Base-by-base conservation (phyloP, 1,140 invertebrate genomes). In the Pseudomyrmex flavicornis region DNA sequence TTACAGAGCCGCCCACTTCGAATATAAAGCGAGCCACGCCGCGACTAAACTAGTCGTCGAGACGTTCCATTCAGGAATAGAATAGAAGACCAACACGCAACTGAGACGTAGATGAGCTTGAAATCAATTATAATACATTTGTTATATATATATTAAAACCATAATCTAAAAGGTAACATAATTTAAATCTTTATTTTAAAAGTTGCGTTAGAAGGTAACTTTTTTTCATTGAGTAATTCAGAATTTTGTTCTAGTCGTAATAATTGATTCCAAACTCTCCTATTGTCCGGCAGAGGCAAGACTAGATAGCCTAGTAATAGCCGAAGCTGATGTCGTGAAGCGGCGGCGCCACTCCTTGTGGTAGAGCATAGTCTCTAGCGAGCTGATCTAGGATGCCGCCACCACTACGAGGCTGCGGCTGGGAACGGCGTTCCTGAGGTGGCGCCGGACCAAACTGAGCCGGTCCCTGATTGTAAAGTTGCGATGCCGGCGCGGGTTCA, bases 271-370 rank as follows among this genome's bases (percentile, higher is more conserved):
- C 46, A 46, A n/a, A 59, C 26, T 63, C 46, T 62, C 1, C 22
- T 15, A 20, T 20, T 69, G 65, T 69, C 48, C 50, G 44, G 7
- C 44, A 35, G 62, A 48, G 22, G 52, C 61, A 61, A 65, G 88
- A 89, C 85, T 89, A 88, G 48, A 58, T 61, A 50, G 68, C 56
- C 94, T 95, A 96, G 91, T 96, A 97, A 84, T 96, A 96, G 88
- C 97, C 96, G 89, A 97, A 98, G 76, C 96, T 96, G 90, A 97
- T 97, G 91, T 97, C 97, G 89, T 97, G 97, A 17, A 97, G 93
- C 0, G 97, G 95, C 2, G 96, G 95, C 12, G 96, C 95, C 10
- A 95, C 95, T 56, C 95, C 95, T 88, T 96, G 95, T 0, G 97
- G 97, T 20, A 98, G 92, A 13, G 97, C 96, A 90, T 97, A 97